Evolutionary conservation across 2,888 invertebrate species (phyloP), one percentile per base, ranked within the genome.

Genomic region (Conus canariensis): DNA sequence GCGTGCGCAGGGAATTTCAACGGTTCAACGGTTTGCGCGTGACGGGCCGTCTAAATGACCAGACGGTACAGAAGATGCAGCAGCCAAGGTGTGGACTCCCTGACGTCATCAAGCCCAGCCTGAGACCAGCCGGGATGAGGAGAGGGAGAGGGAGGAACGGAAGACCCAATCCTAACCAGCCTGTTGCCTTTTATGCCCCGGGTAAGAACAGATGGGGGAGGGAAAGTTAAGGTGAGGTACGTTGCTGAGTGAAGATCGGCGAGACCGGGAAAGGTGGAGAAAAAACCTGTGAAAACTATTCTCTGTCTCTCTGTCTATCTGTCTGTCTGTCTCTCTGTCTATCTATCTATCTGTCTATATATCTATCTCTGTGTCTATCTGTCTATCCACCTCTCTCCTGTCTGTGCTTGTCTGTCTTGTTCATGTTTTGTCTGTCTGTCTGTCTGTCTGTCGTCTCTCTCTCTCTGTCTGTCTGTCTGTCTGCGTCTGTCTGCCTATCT

Each of bases 21-120:
- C 88, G 93, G 80, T 94, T 95, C 92, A 94, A 93, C 14, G 94
- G 95, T 0, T 90, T 96, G n/a, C 91, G 91, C 9, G 93, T 91
- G 85, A 95, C 95, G 1, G 96, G 96, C 0, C 60, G 88, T 22
- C 90, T 96, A 60, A 94, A 96, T 90, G 64, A 90, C 22, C 90
- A 77, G 12, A 96, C 96, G 0, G 45, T 94, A 0, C 85, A 90
- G 1, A 94, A 94, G 92, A 96, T 96, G 95, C 80, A 92, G 85
- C 92, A 92, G 19, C 95, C 95, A 10, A 92, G 96, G 12, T 96
- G 96, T 96, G 70, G 19, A 95, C 14, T 90, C 95, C 94, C 94
- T 25, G 95, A 96, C 91, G 92, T 95, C 58, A 90, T 94, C 16
- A 91, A 92, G 58, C 93, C 94, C 12, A 80, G 88, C 45, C 89